Conservation (phyloP, 2,888 invertebrate species). For the Athetis lepigone region DNA sequence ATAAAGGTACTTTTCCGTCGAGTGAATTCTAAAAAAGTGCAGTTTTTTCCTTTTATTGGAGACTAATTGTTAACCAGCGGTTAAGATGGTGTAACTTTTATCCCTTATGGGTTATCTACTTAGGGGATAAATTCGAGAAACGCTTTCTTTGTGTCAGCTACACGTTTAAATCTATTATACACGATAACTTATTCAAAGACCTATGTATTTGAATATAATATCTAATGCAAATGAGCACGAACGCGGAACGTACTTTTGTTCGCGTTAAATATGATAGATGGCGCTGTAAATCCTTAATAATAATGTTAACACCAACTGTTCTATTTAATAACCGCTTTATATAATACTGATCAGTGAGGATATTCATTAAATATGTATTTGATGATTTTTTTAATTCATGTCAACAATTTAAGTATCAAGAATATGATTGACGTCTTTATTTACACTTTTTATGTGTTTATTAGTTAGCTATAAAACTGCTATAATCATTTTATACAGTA, state of each 20-base stretch:
- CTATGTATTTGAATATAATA: background rate
- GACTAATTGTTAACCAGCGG: too few relatives aligned
- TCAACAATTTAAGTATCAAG: conserved; percentile 11
- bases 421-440: background rate
- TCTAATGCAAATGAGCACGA: background rate
- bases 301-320: background rate
- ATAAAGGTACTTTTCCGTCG: too few relatives aligned
- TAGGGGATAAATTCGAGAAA: too few relatives aligned
- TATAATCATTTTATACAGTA: background rate
- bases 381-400: conserved; percentile 11
- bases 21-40: too few relatives aligned
- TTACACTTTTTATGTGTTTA: background rate
- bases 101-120: too few relatives aligned
- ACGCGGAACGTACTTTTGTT: background rate
- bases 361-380: background rate
- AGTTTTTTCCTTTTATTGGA: too few relatives aligned
- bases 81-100: too few relatives aligned
- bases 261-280: conserved; percentile 21
- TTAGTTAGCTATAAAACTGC: background rate
- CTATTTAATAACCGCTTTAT: background rate
- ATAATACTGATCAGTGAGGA: background rate
- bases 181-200: too few relatives aligned
- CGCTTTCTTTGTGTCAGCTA: too few relatives aligned
- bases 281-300: conserved; percentile 15
- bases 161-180: too few relatives aligned